Conservation (phyloP, 2,797 vertebrate species). For the Hyperoplus lanceolatus region DNA sequence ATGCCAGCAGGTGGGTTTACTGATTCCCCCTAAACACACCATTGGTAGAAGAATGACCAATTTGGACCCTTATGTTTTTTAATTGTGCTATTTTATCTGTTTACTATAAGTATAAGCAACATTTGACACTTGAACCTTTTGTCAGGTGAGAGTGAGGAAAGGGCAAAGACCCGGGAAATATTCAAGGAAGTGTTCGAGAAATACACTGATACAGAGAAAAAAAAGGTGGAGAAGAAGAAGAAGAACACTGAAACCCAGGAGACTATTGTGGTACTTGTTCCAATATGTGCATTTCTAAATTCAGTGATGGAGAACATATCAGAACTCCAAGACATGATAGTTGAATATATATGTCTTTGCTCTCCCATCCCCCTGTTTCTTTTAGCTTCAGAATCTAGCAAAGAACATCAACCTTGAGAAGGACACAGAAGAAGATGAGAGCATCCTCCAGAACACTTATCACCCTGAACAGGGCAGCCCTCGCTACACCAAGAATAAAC, state of each 20-base stretch:
- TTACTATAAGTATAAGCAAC: neutral
- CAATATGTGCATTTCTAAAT: neutral
- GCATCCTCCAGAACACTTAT: slow-evolving; percentile 84
- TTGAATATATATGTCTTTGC: neutral
- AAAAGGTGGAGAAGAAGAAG: slow-evolving; percentile 83
- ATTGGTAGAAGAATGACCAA: neutral
- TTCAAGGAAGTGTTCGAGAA: slow-evolving; percentile 92
- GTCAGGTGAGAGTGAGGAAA: slow-evolving; percentile 91
- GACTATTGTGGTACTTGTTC: slow-evolving; percentile 86
- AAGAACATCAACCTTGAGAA: slow-evolving; percentile 87
- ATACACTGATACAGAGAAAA: slow-evolving; percentile 84
- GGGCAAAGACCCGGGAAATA: slow-evolving; percentile 90
- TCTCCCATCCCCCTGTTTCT: neutral
- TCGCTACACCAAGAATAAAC: slow-evolving; percentile 87
- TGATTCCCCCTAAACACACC: fast-evolving
- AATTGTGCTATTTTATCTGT: too few species aligned
- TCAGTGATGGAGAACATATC: neutral
- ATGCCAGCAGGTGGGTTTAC: slow-evolving; percentile 77
- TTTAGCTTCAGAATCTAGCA: slow-evolving; percentile 89
- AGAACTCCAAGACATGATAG: neutral
- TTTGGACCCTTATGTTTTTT: too few species aligned
- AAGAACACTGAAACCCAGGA: slow-evolving; percentile 82
- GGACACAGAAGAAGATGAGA: slow-evolving; percentile 85
- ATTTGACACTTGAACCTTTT: slow-evolving; percentile 30
- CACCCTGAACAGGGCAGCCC: slow-evolving; percentile 85